Evolutionary conservation across 2,113 vertebrate species (phyloP).

Genomic region (Noturus placidus): DNA sequence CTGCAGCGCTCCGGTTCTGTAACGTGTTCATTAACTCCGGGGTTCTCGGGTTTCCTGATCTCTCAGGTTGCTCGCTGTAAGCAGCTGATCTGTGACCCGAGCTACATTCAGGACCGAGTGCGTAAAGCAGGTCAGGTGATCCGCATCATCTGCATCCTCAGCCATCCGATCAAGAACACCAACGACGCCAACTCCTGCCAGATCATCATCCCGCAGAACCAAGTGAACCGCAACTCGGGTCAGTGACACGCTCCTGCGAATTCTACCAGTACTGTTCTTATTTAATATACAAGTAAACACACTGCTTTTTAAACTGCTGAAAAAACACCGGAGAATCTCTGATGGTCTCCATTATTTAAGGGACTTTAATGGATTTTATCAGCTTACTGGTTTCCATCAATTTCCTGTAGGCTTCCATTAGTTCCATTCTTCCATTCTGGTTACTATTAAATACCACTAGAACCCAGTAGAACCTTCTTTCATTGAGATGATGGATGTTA

Average conservation of each 20-base stretch:
- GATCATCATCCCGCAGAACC: slow-evolving; percentile 91
- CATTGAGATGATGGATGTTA: background rate
- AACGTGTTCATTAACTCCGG: background rate
- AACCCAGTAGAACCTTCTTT: background rate
- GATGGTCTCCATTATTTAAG: background rate
- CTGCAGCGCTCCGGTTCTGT: background rate
- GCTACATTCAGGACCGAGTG: slow-evolving; percentile 82
- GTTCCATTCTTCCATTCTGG: too few relatives aligned
- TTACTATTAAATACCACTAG: background rate
- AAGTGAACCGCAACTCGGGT: slow-evolving; percentile 89
- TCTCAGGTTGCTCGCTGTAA: slow-evolving; percentile 85
- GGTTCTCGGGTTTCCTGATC: background rate
- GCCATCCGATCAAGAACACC: slow-evolving; percentile 86
- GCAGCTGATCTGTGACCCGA: slow-evolving; percentile 89
- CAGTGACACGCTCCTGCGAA: slow-evolving; percentile 12
- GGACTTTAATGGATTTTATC: background rate
- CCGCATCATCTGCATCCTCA: slow-evolving; percentile 85
- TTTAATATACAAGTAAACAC: background rate
- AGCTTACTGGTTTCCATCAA: background rate
- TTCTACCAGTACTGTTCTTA: background rate
- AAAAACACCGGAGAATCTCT: background rate
- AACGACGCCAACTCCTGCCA: slow-evolving; percentile 88
- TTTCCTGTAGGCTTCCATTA: background rate
- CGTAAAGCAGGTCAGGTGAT: slow-evolving; percentile 85
- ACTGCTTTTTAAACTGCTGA: background rate